Conservation (phyloP, 2,113 vertebrate genomes). For the Dinomys branickii region DNA sequence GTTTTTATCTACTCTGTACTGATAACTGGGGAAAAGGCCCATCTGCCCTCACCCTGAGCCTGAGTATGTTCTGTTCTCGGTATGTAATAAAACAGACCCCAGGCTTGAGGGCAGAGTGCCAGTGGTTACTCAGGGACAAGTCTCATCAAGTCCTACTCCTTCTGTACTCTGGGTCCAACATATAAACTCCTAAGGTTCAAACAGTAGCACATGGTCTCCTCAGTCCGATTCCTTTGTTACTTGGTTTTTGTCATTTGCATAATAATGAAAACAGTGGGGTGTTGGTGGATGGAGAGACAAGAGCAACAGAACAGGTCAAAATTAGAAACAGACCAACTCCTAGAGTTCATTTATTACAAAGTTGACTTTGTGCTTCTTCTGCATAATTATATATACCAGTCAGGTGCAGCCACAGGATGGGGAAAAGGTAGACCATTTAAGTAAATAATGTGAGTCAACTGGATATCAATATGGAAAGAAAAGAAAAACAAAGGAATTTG, state of each 20-base stretch:
- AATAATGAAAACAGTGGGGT: not conserved
- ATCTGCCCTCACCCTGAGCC: not conserved
- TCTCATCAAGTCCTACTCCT: not conserved
- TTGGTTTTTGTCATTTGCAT: not conserved
- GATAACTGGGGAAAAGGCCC: not conserved
- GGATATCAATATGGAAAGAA: not conserved
- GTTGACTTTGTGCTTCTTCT: not conserved
- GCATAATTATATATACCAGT: not conserved
- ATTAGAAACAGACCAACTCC: not conserved
- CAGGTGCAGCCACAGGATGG: not conserved
- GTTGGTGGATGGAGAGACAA: not conserved
- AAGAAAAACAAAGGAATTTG: too few relatives aligned
- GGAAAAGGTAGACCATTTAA: not conserved
- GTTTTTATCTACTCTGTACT: not conserved
- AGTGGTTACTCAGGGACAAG: not conserved
- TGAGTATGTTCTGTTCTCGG: not conserved
- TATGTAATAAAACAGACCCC: not conserved
- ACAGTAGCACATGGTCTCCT: not conserved
- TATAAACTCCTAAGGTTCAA: not conserved
- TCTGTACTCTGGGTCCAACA: not conserved
- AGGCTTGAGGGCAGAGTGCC: not conserved
- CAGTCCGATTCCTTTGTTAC: not conserved
- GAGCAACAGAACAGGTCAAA: not conserved
- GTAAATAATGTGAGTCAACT: not conserved
- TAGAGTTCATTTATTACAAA: not conserved